phyloP scores from a whole-genome alignment of 2,113 vertebrate species.

The Crotalus helleri region DNA sequence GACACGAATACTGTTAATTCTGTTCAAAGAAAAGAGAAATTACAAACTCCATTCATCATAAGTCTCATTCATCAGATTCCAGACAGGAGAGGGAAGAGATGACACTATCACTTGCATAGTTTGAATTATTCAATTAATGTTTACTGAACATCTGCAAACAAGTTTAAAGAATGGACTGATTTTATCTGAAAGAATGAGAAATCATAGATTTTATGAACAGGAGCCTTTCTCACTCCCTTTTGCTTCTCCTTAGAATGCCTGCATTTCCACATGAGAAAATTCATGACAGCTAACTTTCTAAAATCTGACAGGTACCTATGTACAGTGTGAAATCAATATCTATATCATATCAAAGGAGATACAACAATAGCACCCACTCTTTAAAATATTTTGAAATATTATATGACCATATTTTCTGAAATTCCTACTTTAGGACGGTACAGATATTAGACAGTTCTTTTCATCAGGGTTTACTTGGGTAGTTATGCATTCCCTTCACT shows the following conservation, averaged over 20 bases:
- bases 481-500: not conserved
- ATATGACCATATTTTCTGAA: not conserved
- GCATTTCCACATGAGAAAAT: constrained; percentile 11
- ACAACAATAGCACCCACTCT: not conserved
- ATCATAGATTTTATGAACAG: not conserved
- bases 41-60: not conserved
- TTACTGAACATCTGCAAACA: not conserved
- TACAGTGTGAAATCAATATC: not conserved
- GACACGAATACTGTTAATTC: not conserved
- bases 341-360: not conserved
- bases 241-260: not conserved
- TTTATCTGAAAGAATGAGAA: not conserved
- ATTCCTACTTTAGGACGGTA: not conserved
- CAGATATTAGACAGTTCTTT: not conserved
- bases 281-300: not conserved
- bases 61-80: not conserved
- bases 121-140: not conserved
- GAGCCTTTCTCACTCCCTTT: not conserved
- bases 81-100: not conserved
- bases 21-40: not conserved
- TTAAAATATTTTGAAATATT: not conserved
- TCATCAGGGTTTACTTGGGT: not conserved
- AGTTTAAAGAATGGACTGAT: not conserved
- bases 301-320: not conserved
- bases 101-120: not conserved